Evolutionary conservation across 2,113 vertebrate genomes (phyloP).

Genomic region (Sphyrna mokarran): DNA sequence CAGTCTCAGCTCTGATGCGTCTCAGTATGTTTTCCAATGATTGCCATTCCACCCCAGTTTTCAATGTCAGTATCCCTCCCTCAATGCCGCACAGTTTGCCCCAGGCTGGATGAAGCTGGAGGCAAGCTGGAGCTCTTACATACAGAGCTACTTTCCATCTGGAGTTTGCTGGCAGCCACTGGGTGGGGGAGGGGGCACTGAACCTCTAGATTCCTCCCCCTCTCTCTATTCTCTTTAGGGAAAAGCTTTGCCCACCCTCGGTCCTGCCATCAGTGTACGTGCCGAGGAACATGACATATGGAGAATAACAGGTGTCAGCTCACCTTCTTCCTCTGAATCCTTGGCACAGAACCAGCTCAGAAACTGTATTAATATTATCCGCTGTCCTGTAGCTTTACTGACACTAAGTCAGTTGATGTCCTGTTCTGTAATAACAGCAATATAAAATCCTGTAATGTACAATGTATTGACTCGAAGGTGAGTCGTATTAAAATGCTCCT

Average conservation of each 20-base stretch:
- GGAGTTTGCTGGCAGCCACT: neutral
- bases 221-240: neutral
- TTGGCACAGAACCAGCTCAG: neutral
- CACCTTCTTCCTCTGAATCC: neutral
- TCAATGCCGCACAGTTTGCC: neutral
- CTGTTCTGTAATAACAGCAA: neutral
- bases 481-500: neutral
- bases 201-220: neutral
- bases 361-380: neutral
- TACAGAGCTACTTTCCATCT: neutral
- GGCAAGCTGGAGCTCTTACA: neutral
- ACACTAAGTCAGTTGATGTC: neutral
- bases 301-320: neutral
- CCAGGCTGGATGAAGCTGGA: neutral
- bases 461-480: neutral
- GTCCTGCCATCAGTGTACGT: neutral
- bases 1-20: neutral
- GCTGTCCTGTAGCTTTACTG: neutral
- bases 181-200: neutral
- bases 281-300: conserved; percentile 1
- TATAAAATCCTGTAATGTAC: neutral
- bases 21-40: neutral
- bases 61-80: neutral
- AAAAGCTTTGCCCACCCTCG: neutral
- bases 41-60: neutral